Base-by-base conservation (phyloP, 2,888 invertebrate species). In the Cerastis rubricosa region DNA sequence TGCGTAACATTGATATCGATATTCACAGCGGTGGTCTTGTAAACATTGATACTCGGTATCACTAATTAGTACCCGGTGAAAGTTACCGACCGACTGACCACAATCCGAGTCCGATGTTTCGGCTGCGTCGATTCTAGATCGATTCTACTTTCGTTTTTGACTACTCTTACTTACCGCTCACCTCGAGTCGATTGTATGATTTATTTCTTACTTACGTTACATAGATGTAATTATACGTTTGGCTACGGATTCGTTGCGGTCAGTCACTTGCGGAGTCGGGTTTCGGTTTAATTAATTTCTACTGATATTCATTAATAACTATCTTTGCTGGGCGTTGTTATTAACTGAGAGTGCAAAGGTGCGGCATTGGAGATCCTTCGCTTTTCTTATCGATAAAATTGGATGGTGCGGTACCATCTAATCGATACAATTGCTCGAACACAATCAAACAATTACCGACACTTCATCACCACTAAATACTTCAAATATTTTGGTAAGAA, bases 141-240 rank as follows among this genome's bases (percentile, higher is more conserved):
- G 94, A 96, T 94, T 94, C 95, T 94, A 96, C 96, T 96, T 96
- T 96, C 96, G 96, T 95, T 96, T 96, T 96, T 96, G 95, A 94
- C 95, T 95, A 94, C 95, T 95, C 95, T 95, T 95, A 93, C 95
- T 94, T 91, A 92, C 93, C 93, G 89, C 91, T 95, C 95, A 92
- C 94, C 92, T 87, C 81, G 81, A 87, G 89, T 91, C 91, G 90
- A 90, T 92, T 91, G 90, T 89, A 90, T 92, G 94, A 95, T 95
- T 95, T 94, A 95, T 94, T 91, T 91, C 81, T 74, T 83, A 85
- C 84, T 83, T 78, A 79, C 74, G 82, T 84, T 87, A 85, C 82
- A 87, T 88, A 82, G 79, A 78, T 79, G 80, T 87, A 87, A 88
- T 88, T 88, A 86, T 81, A 86, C 71, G 78, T 88, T 85, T 72